Base-by-base conservation (phyloP, 2,888 invertebrate genomes). In the Entomobrya multifasciata region DNA sequence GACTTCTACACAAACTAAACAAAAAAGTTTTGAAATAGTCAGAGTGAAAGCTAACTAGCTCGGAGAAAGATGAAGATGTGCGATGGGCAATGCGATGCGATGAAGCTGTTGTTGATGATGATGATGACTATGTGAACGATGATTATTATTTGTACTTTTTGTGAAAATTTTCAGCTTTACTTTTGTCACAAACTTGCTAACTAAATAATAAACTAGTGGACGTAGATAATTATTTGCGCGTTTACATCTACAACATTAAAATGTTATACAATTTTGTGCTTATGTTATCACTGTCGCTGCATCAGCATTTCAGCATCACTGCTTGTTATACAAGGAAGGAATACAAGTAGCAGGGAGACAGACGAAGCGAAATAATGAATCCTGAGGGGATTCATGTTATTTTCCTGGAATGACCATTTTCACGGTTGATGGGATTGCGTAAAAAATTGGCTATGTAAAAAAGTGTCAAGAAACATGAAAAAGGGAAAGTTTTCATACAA, bases 391-490 rank as follows among this genome's bases (percentile, higher is more conserved):
- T 60, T 60, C 1, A 4, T 27, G 60, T 10, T 60, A 20, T 60
- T 27, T 55, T 60, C 60, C 60, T 60, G 60, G 60, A 60, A 60
- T 60, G 60, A 11, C 60, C 60, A 11, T 60, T 11, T 60, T 17
- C 27, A 60, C 60, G 17, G 60, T 60, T 60, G 27, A 60, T 11
- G 60, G 57, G 25, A 57, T 57, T 57, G 5, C 1, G 25, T 57
- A 20, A 57, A 57, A 57, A 22, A 20, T 25, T 57, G 13, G 49
- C 15, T 13, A 11, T 49, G 49, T 8, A 15, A 49, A 49, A 49
- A 49, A 49, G 15, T 49, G 36, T 36, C 49, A 49, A 49, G 8
- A n/a, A n/a, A n/a, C 13, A 15, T 49, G 13, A 10, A 15, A 5
- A 49, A 10, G 49, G 13, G 49, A n/a, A 49, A 49, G 49, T 15